Percentiles rank a stretch among this genome's conserved stretches.
Evolutionary conservation across 2,113 vertebrate genomes (phyloP).

Genomic region (Stegostoma tigrinum): DNA sequence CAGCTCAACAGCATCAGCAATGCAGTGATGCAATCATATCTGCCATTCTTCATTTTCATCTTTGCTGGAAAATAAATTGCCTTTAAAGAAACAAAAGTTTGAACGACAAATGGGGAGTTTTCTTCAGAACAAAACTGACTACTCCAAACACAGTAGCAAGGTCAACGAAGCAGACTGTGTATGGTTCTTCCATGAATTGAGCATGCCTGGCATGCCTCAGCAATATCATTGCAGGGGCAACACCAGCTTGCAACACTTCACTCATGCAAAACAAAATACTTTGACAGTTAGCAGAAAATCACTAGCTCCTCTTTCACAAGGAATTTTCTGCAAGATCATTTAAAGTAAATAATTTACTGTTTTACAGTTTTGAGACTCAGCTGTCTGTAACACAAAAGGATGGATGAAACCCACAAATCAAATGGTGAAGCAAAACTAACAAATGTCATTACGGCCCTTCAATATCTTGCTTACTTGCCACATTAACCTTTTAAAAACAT

Average conservation of each 20-base stretch:
- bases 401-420: slow-evolving; percentile 10
- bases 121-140: not conserved
- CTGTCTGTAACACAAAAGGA: not conserved
- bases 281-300: not conserved
- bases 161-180: not conserved
- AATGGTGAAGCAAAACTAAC: not conserved
- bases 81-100: slow-evolving; percentile 13
- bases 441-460: not conserved
- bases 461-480: not conserved
- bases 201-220: not conserved
- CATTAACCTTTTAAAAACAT: slow-evolving; percentile 29
- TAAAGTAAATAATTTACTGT: not conserved
- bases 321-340: not conserved
- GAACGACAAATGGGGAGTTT: not conserved
- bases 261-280: not conserved
- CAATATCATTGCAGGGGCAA: not conserved
- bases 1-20: slow-evolving; percentile 1
- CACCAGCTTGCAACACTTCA: too few species aligned
- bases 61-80: slow-evolving; percentile 20
- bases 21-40: slow-evolving; percentile 22
- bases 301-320: not conserved
- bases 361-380: not conserved
- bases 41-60: slow-evolving; percentile 32
- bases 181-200: not conserved
- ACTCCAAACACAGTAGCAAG: not conserved